Percentiles rank a stretch among this genome's conserved stretches.
Conservation (phyloP, 1,140 invertebrate species). For the Drosophila repletoides region DNA sequence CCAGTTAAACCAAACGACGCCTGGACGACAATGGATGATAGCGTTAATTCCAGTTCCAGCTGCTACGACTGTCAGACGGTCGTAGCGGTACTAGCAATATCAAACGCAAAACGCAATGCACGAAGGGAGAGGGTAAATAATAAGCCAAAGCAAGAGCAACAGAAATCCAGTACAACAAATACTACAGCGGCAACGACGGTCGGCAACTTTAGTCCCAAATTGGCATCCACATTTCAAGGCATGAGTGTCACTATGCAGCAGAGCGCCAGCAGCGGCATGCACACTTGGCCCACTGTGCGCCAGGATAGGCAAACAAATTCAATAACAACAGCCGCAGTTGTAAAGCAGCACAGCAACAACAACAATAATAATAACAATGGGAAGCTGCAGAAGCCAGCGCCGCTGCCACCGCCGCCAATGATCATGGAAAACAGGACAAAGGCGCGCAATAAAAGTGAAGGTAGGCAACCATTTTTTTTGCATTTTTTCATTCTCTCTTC, state of each 20-base stretch:
- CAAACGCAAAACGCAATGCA: background rate
- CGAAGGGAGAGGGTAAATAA: background rate
- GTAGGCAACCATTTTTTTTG: conserved; percentile 44
- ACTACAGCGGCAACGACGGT: background rate
- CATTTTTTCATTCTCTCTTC: conserved; percentile 5
- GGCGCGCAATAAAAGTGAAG: conserved; percentile 50
- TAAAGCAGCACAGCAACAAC: background rate
- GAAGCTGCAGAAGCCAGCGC: conserved; percentile 12
- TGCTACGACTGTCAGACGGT: conserved; percentile 1
- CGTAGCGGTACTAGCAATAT: conserved; percentile 2
- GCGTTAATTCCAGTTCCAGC: conserved; percentile 2
- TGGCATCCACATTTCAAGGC: conserved; percentile 27
- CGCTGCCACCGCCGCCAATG: background rate
- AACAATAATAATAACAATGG: background rate
- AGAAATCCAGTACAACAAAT: background rate
- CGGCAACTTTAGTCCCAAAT: conserved; percentile 32
- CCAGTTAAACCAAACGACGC: background rate
- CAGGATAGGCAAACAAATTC: conserved; percentile 3
- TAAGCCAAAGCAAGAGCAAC: background rate
- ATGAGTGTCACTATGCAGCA: conserved; percentile 19
- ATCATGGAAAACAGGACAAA: conserved; percentile 23
- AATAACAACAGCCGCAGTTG: background rate
- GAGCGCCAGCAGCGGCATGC: conserved; percentile 6
- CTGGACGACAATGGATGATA: conserved; percentile 25
- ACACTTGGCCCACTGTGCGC: conserved; percentile 3